Evolutionary conservation across 1,140 invertebrate genomes (phyloP), one percentile per base, ranked within the genome.

Genomic region (Aphelinus certus): DNA sequence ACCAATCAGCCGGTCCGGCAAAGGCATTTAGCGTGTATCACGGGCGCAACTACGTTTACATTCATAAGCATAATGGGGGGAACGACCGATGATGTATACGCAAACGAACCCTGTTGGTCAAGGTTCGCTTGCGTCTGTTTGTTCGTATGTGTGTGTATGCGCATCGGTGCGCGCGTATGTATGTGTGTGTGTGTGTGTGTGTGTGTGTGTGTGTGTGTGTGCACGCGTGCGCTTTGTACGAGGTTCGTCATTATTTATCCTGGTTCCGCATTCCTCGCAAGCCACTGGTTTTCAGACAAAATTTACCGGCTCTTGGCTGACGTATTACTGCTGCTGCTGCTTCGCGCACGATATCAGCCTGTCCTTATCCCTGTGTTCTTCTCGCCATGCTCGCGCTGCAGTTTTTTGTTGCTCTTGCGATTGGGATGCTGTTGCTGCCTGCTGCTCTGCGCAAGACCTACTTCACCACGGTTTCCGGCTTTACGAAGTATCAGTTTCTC

Each of bases 31-130:
- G 70, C 70, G 75, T 76, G 55, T 51, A 7, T 57, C 71, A 26
- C 26, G 26, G 26, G 26, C 26, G 26, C 26, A 26, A 0, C 26
- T 26, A 58, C 69, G 77, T 79, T 79, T 79, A 79, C 77, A 79
- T 77, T 77, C 78, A 79, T 79, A 77, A 77, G 72, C 78, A 79
- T 75, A 79, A 79, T 75, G 73, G 68, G 67, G 73, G 68, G 67
- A 42, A 9, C 56, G 71, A 70, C 73, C 46, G 26, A 73, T 78
- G 70, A 76, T 73, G 71, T 78, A 78, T 55, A 26, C 26, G 26
- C 26, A 26, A 26, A 26, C 26, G 26, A 26, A 26, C 26, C 26
- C 26, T 26, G 26, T 26, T 26, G 26, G 26, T 26, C 26, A 26
- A 26, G 26, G 26, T 26, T 26, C 26, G 26, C 26, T 26, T 26